phyloP scores from a whole-genome alignment of 2,113 vertebrate genomes.

The Acrocephalus kingi region DNA sequence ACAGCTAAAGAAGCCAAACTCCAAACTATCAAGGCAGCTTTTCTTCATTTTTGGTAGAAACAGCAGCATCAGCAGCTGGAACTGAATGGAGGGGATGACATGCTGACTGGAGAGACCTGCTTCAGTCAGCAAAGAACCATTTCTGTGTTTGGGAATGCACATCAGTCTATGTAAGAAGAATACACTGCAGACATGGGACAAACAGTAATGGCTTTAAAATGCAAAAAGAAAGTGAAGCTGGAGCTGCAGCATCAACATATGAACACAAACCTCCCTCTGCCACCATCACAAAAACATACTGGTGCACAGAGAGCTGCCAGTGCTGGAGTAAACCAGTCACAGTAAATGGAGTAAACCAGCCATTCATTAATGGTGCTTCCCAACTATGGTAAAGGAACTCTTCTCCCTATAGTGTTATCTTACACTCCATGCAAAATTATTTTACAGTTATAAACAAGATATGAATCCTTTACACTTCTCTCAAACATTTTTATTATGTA shows the following conservation, averaged over 20 bases:
- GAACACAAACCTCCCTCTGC: background rate
- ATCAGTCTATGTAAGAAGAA: background rate
- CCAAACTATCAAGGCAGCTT: background rate
- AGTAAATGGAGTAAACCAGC: background rate
- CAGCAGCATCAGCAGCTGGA: background rate
- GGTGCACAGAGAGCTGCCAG: background rate
- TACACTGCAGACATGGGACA: background rate
- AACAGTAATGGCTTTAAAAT: background rate
- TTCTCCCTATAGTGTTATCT: background rate
- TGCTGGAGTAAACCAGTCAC: background rate
- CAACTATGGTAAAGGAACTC: background rate
- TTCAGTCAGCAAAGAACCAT: background rate
- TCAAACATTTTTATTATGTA: background rate
- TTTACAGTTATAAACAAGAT: background rate
- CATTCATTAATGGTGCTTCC: background rate
- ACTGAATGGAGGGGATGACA: background rate
- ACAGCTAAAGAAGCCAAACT: background rate
- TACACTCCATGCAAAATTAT: background rate
- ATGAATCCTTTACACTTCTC: background rate
- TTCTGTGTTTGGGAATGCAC: background rate
- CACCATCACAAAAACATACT: background rate
- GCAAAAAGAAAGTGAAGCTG: background rate
- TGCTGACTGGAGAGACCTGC: background rate
- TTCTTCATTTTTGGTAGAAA: slow-evolving; percentile 2
- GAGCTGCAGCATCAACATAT: background rate